Conservation (phyloP, 37 sponge, comb jelly and placozoan genomes). For the Diacarnus erythraeanus region DNA sequence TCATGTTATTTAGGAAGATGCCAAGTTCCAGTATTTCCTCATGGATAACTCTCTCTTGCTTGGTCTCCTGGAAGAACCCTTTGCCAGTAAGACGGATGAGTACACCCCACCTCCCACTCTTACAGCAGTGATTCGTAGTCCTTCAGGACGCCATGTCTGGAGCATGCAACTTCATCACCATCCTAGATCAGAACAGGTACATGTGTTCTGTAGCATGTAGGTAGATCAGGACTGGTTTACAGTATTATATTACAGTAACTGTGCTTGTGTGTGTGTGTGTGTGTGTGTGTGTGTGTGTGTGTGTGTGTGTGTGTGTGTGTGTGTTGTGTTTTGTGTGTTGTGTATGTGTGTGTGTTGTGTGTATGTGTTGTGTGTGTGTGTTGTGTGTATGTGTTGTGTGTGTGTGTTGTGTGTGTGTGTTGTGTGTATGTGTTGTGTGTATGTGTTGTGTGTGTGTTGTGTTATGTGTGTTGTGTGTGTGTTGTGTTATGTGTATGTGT, state of each 20-base stretch:
- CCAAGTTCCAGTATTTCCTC: constrained; percentile 77
- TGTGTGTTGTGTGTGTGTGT: background rate
- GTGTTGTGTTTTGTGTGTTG: background rate
- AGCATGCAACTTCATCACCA: constrained; percentile 75
- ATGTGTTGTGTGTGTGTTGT: background rate
- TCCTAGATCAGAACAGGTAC: constrained; percentile 41
- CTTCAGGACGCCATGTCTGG: constrained; percentile 87
- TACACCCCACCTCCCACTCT: constrained; percentile 61
- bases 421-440: background rate
- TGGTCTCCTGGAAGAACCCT: constrained; percentile 68
- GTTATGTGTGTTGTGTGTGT: background rate
- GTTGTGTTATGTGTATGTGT: background rate
- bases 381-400: background rate
- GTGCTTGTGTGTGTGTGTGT: background rate
- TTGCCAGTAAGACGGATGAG: background rate
- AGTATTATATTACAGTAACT: background rate
- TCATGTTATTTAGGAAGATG: constrained; percentile 11
- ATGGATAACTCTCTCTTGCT: constrained; percentile 77
- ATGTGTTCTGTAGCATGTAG: background rate
- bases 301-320: background rate
- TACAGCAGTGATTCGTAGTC: constrained; percentile 66
- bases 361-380: background rate
- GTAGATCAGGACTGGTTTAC: background rate
- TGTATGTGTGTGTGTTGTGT: background rate
- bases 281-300: background rate